These are phyloP conservation scores for Recurvirostra avosetta DNA, from an alignment of 2,113 vertebrate genomes.

Conservation along the genomic window DNA sequence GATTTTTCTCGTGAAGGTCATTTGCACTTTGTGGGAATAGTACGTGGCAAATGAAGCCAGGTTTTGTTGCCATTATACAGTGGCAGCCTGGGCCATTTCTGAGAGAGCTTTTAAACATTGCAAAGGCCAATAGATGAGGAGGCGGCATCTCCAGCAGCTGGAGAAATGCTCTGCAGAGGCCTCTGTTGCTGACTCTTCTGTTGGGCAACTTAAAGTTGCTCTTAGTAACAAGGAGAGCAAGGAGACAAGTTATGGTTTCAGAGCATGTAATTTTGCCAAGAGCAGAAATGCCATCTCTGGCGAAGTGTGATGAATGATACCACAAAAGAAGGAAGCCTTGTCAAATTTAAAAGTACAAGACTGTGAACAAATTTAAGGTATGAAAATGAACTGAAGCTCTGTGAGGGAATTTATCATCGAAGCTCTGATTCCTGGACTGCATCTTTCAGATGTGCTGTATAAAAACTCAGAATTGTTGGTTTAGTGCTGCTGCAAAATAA, in stretches of 20 bases:
- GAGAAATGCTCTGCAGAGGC: neutral
- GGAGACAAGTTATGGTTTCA: neutral
- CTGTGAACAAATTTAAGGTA: neutral
- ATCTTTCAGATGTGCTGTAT: neutral
- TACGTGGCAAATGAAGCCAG: neutral
- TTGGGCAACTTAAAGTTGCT: neutral
- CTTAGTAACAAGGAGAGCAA: neutral
- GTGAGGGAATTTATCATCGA: neutral
- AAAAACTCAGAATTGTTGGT: neutral
- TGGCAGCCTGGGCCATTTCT: neutral
- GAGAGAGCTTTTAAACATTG: neutral
- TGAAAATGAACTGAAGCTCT: neutral
- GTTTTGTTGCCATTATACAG: rapidly evolving
- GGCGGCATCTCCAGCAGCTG: neutral
- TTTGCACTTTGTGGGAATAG: neutral
- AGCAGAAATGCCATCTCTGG: neutral
- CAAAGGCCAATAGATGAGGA: neutral
- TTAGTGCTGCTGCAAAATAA: neutral
- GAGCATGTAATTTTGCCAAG: neutral
- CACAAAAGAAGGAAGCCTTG: neutral
- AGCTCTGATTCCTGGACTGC: neutral
- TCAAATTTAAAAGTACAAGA: neutral
- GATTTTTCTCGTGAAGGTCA: neutral
- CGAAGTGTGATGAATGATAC: neutral
- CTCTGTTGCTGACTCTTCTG: neutral